Evolutionary conservation across 2,113 vertebrate species (phyloP).

Genomic region (Gila orcuttii): DNA sequence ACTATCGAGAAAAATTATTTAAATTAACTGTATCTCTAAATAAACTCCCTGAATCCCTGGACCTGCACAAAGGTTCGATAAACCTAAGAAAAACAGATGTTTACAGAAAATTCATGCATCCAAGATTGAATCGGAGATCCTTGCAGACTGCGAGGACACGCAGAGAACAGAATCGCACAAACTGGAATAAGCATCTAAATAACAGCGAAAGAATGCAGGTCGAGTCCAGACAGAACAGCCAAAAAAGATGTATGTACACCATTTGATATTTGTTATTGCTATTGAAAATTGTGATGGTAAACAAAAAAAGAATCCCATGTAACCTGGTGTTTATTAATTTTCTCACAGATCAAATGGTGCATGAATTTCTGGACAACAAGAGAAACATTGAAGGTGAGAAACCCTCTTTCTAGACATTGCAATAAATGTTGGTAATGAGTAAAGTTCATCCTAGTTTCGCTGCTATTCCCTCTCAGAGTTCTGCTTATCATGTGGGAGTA

Average conservation of each 20-base stretch:
- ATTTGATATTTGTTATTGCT: not conserved
- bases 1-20: slow-evolving; percentile 5
- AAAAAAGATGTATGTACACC: slow-evolving; percentile 30
- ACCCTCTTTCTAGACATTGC: not conserved
- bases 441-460: not conserved
- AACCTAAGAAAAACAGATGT: not conserved
- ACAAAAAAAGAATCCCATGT: not conserved
- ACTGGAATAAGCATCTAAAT: slow-evolving; percentile 27
- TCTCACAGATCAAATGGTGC: slow-evolving; percentile 80
- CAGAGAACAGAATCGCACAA: slow-evolving; percentile 3
- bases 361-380: slow-evolving; percentile 67
- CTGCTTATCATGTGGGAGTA: slow-evolving; percentile 87
- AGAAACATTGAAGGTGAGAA: slow-evolving; percentile 82
- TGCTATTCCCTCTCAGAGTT: slow-evolving; percentile 71
- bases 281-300: no score
- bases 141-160: not conserved
- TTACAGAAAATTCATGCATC: not conserved
- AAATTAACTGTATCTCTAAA: slow-evolving; percentile 47
- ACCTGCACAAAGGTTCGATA: slow-evolving; percentile 36
- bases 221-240: not conserved
- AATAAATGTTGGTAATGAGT: not conserved
- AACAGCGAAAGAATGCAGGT: not conserved
- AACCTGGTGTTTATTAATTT: not conserved
- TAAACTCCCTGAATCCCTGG: slow-evolving; percentile 48
- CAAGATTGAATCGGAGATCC: not conserved